These are phyloP conservation scores for Microcebus lehilahytsara DNA, from an alignment of 2,113 vertebrate species.

Conservation along the genomic window DNA sequence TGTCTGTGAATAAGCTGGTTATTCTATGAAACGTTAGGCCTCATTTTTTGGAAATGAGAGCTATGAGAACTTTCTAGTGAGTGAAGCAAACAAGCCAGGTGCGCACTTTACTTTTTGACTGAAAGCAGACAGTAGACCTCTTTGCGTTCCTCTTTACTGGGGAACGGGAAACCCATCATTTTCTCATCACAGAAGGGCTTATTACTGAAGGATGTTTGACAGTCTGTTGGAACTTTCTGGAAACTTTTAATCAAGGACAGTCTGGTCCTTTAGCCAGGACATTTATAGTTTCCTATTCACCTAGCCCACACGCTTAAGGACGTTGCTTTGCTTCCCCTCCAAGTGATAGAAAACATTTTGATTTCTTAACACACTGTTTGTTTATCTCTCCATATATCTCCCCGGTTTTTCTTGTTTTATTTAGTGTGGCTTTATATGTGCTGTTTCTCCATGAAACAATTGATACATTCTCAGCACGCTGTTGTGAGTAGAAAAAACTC, in stretches of 20 bases:
- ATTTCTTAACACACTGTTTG: slow-evolving; percentile 74
- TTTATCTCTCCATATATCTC: slow-evolving; percentile 80
- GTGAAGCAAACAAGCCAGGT: not conserved
- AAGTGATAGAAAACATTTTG: slow-evolving; percentile 77
- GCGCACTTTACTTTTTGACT: slow-evolving; percentile 7
- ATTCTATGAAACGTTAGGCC: slow-evolving; percentile 37
- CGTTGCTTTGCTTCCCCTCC: slow-evolving; percentile 71
- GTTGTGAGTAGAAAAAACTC: slow-evolving; percentile 70
- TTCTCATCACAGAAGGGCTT: not conserved
- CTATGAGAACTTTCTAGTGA: not conserved
- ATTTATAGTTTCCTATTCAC: slow-evolving; percentile 52
- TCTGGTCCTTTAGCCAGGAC: not conserved
- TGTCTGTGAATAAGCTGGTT: slow-evolving; percentile 61
- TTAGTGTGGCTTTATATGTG: slow-evolving; percentile 81
- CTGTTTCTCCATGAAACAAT: slow-evolving; percentile 82
- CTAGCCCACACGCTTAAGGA: slow-evolving; percentile 45
- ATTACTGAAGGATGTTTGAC: slow-evolving; percentile 27
- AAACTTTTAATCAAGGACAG: slow-evolving; percentile 71
- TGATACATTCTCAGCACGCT: slow-evolving; percentile 83
- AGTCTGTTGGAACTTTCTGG: not conserved
- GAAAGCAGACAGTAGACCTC: slow-evolving; percentile 16
- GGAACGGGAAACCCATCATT: slow-evolving; percentile 26
- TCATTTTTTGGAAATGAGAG: not conserved
- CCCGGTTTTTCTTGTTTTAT: slow-evolving; percentile 80
- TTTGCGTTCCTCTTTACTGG: slow-evolving; percentile 11